Percentiles rank a stretch among this genome's conserved stretches.
These are phyloP conservation scores for Ictidomys tridecemlineatus DNA, from an alignment of 2,113 vertebrate genomes.

Conservation along the genomic window DNA sequence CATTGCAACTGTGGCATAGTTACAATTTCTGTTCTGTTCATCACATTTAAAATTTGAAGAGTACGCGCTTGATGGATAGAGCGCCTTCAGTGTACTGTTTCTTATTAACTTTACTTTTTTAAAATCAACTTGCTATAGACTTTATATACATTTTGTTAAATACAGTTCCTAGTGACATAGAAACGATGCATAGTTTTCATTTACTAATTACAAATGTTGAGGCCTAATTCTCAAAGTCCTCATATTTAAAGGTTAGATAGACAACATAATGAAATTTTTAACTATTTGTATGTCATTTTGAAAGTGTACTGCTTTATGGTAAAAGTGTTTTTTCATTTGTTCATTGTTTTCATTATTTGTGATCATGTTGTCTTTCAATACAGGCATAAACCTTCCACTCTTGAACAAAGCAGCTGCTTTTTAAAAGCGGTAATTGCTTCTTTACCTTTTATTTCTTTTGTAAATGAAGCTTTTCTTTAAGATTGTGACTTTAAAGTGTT, in stretches of 20 bases:
- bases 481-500: constrained; percentile 92
- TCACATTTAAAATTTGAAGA: constrained; percentile 85
- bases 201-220: constrained; percentile 88
- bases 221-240: constrained; percentile 88
- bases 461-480: constrained; percentile 93
- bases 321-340: constrained; percentile 91
- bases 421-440: constrained; percentile 98
- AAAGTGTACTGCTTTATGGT: constrained; percentile 92
- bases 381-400: constrained; percentile 96
- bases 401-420: constrained; percentile 97
- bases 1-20: constrained; percentile 89
- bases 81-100: constrained; percentile 96
- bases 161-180: constrained; percentile 88
- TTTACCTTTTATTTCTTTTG: constrained; percentile 96
- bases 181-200: constrained; percentile 87
- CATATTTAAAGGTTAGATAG: constrained; percentile 88
- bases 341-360: constrained; percentile 93
- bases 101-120: constrained; percentile 89
- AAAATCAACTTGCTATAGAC: constrained; percentile 90
- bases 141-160: constrained; percentile 92
- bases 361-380: constrained; percentile 98
- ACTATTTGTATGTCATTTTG: constrained; percentile 93
- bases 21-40: constrained; percentile 89
- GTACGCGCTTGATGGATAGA: constrained; percentile 90
- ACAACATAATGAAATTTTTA: constrained; percentile 88